Evolutionary conservation across 2,113 vertebrate species (phyloP), one percentile per base, ranked within the genome.

Genomic region (Bufo bufo): DNA sequence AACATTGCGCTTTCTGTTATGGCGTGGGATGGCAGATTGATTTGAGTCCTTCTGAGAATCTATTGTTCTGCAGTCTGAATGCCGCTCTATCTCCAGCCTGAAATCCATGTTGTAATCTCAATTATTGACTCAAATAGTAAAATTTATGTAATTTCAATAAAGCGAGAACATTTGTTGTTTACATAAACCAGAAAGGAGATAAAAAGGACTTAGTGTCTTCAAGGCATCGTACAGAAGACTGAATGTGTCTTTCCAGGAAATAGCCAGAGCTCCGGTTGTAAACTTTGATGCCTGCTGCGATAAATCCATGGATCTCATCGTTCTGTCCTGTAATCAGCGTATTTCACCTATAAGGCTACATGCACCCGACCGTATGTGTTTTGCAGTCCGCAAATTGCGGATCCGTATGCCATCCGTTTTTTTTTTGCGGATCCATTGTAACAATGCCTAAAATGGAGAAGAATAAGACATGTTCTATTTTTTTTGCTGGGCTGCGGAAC

Each of bases 211-310:
- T 49, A 6, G 19, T 14, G 45, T 61, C 79, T 61, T 45, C 3
- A 19, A 61, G 79, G 47, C 47, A 61, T 45, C 56, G 7, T 45
- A 81, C 56, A 61, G 16, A 47, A 45, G 56, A 81, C 43, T 19
- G 54, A 47, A 81, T 45, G 33, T 45, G 56, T 19, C 16, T 75
- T 81, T 81, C 79, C 56, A 81, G 56, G 79, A 81, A 81, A 47
- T 16, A 17, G 6, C 19, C 14, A 1, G 16, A 59, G 54, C 78
- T 80, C 13, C 23, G 59, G n/a, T 17, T 43, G 23, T 74, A 43
- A 58, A 80, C 54, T 17, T 80, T 79, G 54, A 81, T 58, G 14
- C 47, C 19, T 23, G n/a, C 6, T 54, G 6, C 7, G 16, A 75
- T 75, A 75, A 75, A 47, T 45, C 13, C 13, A 16, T 4, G 6